Evolutionary conservation across 2,113 vertebrate genomes (phyloP), one percentile per base, ranked within the genome.

Genomic region (Varanus komodoensis): DNA sequence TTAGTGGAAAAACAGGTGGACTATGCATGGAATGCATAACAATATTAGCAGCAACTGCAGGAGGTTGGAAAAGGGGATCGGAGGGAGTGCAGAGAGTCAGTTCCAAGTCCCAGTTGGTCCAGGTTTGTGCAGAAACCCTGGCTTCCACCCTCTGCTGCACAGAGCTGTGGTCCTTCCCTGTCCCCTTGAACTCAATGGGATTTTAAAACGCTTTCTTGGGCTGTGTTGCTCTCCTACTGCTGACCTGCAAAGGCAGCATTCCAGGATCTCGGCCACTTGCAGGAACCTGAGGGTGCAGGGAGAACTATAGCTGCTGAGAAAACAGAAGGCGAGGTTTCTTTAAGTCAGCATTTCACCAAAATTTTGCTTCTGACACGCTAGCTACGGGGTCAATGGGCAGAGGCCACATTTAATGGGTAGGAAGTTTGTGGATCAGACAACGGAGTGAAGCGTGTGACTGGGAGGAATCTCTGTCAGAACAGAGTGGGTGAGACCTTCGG

Each of bases 381-480:
- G 82, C 81, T 68, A 78, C 77, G 79, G 87, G 86, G 90, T 87
- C 84, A 94, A 87, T 71, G 85, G 67, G 48, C 48, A 90, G 93
- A 94, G 88, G 73, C 50, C 77, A 84, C 0, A 0, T 81, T 87
- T 68, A 93, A 94, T 0, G 83, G 91, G 89, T 79, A 78, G 68
- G 57, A 17, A 93, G 88, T 81, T 92, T 75, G 93, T 93, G 0
- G 9, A 87, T 89, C 84, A 88, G 91, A 95, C 89, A 93, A 89
- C 84, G 8, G 25, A 48, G 50, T 89, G 87, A 71, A 87, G 85
- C 44, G 32, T 11, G 50, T 71, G 77, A 23, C 91, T 90, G 73
- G 48, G 69, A 92, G 69, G 87, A 93, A 64, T 89, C 86, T 93
- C 92, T 86, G 27, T 2, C 54, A 69, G 48, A 7, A 32, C 90